Percentiles rank a stretch among this genome's conserved stretches.
phyloP scores from a whole-genome alignment of 2,888 invertebrate species.

The Caenorhabditis sp. region DNA sequence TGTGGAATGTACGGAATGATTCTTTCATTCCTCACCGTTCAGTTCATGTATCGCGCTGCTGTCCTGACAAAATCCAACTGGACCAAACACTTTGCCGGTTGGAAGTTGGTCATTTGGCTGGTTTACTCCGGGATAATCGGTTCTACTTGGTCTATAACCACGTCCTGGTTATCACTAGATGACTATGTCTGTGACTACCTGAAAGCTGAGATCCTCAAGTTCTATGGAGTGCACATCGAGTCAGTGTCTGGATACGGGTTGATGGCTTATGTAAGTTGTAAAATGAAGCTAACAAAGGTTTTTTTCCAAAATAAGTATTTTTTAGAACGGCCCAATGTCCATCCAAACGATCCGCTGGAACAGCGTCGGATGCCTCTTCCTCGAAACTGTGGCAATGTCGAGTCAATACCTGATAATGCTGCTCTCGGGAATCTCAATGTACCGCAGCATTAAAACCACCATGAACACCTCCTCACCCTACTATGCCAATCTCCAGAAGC shows the following conservation, averaged over 20 bases:
- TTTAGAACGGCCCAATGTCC: no score
- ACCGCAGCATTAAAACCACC: not conserved
- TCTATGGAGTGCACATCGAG: constrained; percentile 14
- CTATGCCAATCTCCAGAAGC: constrained; percentile 17
- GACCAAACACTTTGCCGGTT: constrained; percentile 15
- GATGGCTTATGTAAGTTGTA: constrained; percentile 18
- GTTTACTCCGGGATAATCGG: not conserved
- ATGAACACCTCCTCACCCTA: constrained; percentile 10
- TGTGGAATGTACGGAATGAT: constrained; percentile 10
- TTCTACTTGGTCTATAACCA: not conserved
- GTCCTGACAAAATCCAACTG: constrained; percentile 3
- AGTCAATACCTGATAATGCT: constrained; percentile 24
- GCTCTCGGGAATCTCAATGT: constrained; percentile 23
- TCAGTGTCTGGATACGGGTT: constrained; percentile 9
- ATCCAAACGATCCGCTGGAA: constrained; percentile 24
- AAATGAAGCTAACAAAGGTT: no score
- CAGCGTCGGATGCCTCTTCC: not conserved
- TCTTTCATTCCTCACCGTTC: constrained; percentile 12
- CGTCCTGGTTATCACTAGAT: not conserved
- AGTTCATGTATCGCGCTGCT: constrained; percentile 4
- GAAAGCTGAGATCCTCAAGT: constrained; percentile 14
- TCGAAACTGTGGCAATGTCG: not conserved
- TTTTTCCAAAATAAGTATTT: no score
- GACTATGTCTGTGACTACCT: constrained; percentile 5
- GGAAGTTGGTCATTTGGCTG: constrained; percentile 8